Evolutionary conservation across 2,113 vertebrate species (phyloP), one percentile per base, ranked within the genome.

Genomic region (Ancistrus triradiatus): DNA sequence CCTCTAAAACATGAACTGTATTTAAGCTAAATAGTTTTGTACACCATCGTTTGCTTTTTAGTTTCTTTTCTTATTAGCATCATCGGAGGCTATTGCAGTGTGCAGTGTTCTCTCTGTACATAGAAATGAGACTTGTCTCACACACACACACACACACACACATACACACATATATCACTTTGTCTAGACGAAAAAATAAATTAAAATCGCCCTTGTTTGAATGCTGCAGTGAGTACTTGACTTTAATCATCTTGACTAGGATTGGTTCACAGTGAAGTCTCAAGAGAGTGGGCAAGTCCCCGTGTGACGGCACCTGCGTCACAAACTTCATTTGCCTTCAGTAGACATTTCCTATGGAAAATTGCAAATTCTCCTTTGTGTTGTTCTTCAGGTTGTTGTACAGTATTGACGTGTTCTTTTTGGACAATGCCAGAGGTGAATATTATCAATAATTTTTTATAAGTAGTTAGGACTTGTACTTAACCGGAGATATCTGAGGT

Each of bases 161-260:
- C n/a, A n/a, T 91, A 93, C 82, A 93, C 90, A 91, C 90, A 89
- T 89, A 91, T 93, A 93, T 94, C 95, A 97, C 95, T 98, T 90
- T 97, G 95, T 95, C 91, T 91, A 91, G 89, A 93, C 87, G 78
- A 78, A 82, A 83, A 85, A 82, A 33, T 68, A 81, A 22, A 78
- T 35, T 28, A 58, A 40, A 68, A 93, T 87, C 81, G 92, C 91
- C 90, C 92, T 95, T 85, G 91, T 93, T 89, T 92, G 95, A 97
- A 92, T 92, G 95, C 94, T 96, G 94, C 93, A 94, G 91, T 89
- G 87, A 90, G 82, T 91, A 92, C 92, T 91, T 92, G 92, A 93
- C 79, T 88, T 91, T 87, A 88, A 90, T 87, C 86, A 85, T 87
- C 90, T 55, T 90, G 90, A 86, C 82, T 80, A 88, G 87, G 89